Conservation (phyloP, 2,797 vertebrate genomes). For the Syngnathus rostellatus region DNA sequence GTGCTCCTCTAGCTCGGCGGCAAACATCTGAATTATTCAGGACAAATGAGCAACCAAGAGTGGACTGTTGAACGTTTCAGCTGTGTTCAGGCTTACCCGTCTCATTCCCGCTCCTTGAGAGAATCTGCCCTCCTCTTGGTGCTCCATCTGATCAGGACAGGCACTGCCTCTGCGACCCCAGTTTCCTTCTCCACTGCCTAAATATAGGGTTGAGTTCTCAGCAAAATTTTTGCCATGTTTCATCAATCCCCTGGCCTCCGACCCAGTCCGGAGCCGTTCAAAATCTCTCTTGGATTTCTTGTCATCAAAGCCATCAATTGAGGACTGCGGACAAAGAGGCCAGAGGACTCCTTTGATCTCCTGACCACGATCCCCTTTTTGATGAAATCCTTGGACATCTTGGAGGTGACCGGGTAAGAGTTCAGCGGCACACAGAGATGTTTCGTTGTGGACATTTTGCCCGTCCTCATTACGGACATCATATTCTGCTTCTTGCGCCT, state of each 20-base stretch:
- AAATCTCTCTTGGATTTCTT: slow-evolving; percentile 47
- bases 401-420: slow-evolving; percentile 41
- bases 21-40: slow-evolving; percentile 42
- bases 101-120: slow-evolving; percentile 45
- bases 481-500: slow-evolving; percentile 41
- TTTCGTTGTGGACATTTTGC: slow-evolving; percentile 37
- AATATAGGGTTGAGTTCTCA: slow-evolving; percentile 40
- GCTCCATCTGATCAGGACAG: slow-evolving; percentile 51
- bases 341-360: slow-evolving; percentile 42
- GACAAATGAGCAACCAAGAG: slow-evolving; percentile 1
- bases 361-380: slow-evolving; percentile 36
- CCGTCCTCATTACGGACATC: slow-evolving; percentile 36
- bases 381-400: slow-evolving; percentile 48
- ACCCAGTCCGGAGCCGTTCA: slow-evolving; percentile 45
- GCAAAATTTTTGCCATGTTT: slow-evolving; percentile 51
- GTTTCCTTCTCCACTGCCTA: slow-evolving; percentile 36
- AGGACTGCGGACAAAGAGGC: slow-evolving; percentile 31
- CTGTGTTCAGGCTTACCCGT: slow-evolving; percentile 47
- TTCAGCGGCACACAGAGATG: slow-evolving; percentile 31
- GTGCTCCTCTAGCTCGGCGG: slow-evolving; percentile 44
- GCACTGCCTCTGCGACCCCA: slow-evolving; percentile 32
- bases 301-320: slow-evolving; percentile 40
- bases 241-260: slow-evolving; percentile 38
- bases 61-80: neutral
- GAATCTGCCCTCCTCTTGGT: slow-evolving; percentile 57